Evolutionary conservation across 2,888 invertebrate species (phyloP).

Genomic region (Lottia gigantea): DNA sequence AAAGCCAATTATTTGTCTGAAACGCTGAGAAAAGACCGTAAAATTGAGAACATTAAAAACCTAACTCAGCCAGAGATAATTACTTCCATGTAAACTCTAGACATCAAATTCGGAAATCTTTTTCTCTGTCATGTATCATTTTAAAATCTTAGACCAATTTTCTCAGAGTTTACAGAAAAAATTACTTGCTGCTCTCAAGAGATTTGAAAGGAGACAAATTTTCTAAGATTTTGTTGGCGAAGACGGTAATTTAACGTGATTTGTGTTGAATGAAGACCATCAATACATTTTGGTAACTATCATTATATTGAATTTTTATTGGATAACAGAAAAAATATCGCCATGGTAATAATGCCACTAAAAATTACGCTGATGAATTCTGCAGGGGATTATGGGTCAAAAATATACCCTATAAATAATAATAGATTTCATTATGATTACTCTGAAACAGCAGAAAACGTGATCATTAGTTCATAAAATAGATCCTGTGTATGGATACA

Average conservation of each 20-base stretch:
- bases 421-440: no score
- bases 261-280: not conserved
- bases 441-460: not conserved
- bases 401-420: no score
- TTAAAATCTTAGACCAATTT: slow-evolving; percentile 1
- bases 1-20: no score
- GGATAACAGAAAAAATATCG: no score
- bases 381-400: no score
- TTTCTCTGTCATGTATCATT: slow-evolving; percentile 1
- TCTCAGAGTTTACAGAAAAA: not conserved
- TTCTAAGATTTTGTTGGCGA: not conserved
- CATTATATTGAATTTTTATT: not conserved
- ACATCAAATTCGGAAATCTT: no score
- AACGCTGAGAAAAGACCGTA: no score
- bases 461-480: not conserved
- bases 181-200: not conserved
- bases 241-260: not conserved
- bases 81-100: no score
- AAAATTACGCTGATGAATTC: no score
- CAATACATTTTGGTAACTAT: not conserved
- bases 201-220: slow-evolving; percentile 8
- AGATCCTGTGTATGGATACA: not conserved
- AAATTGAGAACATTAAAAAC: no score
- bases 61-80: no score
- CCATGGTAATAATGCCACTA: no score